Evolutionary conservation across 2,113 vertebrate species (phyloP), one percentile per base, ranked within the genome.

Genomic region (Phainopepla nitens): DNA sequence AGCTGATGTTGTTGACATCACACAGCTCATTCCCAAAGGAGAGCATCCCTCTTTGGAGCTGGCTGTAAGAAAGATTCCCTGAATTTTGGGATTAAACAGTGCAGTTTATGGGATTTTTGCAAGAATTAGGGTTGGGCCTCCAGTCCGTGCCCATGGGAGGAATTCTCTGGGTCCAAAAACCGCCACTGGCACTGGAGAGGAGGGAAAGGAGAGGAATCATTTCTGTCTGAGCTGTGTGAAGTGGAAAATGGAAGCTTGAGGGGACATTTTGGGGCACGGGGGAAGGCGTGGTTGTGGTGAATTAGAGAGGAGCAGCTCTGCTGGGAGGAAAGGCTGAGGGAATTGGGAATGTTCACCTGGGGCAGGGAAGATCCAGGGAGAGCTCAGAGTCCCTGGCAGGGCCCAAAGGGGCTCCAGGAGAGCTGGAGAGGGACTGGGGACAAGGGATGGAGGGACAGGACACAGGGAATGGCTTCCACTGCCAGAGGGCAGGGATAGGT

Each of bases 61-160:
- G 56, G 19, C 3, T 42, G 24, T 6, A 6, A 73, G 60, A 50
- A 19, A 16, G 0, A 1, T 12, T 51, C 4, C 1, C 78, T 13
- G 18, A 11, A 1, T 25, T 23, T 10, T 27, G 53, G 82, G 73
- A 19, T 57, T 7, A 18, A 82, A 22, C 0, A 0, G 8, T 0
- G 56, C 42, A 9, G 0, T 3, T 62, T 27, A 10, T 2, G 31
- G 6, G 53, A 20, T 2, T 73, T 47, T 7, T 8, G 49, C 3
- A 49, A 78, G 50, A 73, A 69, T 17, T 6, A 0, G 4, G 72
- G 10, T 28, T 4, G 2, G 33, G 36, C 57, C 54, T 12, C 4
- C 23, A 1, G 36, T 8, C 15, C 2, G 4, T 15, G 66, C 25
- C 4, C 10, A 11, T 13, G 62, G 27, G 20, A 60, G 28, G 15